phyloP scores from a whole-genome alignment of 2,113 vertebrate genomes.

The Pteruthius melanotis region DNA sequence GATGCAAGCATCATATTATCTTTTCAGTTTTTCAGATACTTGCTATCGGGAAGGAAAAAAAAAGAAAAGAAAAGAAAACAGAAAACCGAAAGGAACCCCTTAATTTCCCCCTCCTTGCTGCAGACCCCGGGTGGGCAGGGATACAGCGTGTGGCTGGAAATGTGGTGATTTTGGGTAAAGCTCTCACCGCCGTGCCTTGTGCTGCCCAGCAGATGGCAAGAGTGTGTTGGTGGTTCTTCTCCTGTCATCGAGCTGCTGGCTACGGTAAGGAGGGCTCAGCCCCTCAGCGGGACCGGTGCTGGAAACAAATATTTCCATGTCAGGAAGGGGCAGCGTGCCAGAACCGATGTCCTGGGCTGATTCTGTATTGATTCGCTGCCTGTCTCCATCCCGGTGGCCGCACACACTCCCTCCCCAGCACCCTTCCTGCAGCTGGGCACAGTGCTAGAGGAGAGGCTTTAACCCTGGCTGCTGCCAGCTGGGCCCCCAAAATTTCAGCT shows the following conservation, averaged over 20 bases:
- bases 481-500: background rate
- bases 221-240: constrained; percentile 79
- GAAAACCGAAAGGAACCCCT: background rate
- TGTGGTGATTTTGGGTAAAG: background rate
- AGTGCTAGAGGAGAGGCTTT: background rate
- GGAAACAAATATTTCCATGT: background rate
- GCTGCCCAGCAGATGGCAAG: constrained; percentile 82
- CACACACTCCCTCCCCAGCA: background rate
- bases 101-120: background rate
- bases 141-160: fast-evolving
- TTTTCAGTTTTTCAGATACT: background rate
- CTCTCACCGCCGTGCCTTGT: background rate
- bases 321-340: background rate
- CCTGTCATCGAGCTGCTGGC: constrained; percentile 74
- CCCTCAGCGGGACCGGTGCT: background rate
- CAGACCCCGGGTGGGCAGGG: background rate
- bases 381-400: background rate
- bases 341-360: background rate
- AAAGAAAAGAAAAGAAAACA: too few relatives aligned
- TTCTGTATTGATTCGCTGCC: background rate
- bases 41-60: background rate
- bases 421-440: background rate
- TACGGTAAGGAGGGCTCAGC: constrained; percentile 34
- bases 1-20: background rate
- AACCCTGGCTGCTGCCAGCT: background rate